Evolutionary conservation across 2,797 vertebrate species (phyloP), one percentile per base, ranked within the genome.

Genomic region (Rhinoraja longicauda): DNA sequence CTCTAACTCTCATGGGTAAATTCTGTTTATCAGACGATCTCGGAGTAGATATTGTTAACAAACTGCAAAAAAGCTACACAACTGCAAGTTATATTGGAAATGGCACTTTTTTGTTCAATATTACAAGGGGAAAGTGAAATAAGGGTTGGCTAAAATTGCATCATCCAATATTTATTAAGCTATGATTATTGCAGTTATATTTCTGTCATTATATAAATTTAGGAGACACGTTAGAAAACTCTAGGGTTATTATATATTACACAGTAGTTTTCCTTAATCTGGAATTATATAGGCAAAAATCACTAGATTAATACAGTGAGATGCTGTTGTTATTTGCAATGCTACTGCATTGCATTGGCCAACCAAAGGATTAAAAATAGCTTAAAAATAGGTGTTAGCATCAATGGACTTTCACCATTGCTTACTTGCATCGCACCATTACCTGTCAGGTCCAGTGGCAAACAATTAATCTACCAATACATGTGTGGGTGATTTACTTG

Each of bases 121-220:
- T 45, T 75, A 75, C 90, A 88, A 88, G 64, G 62, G n/a, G 67
- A 73, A 73, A 57, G 90, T 75, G 70, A 92, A 92, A 75, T 92
- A 53, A 75, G 24, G 76, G 26, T 19, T 29, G 72, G 24, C 12
- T 53, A 24, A 53, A 73, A 57, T 45, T 45, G 39, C 90, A 92
- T 29, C 90, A 39, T 91, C 90, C 26, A 75, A 67, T 29, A 75
- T 45, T 24, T 53, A 73, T 92, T 36, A 90, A 36, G 59, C 82
- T 86, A 88, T 32, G 88, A 29, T 92, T 75, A 73, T 75, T 92
- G 70, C 39, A 92, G 70, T 75, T 53, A 45, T 67, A 39, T 73
- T 91, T 36, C 67, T 53, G 26, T 91, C 90, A 73, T 36, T 39
- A 45, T 72, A 86, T 19, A 92, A 75, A 75, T 72, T 92, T 62